Percentiles rank a stretch among this genome's conserved stretches.
Evolutionary conservation across 2,113 vertebrate genomes (phyloP).

Genomic region (Crypturellus undulatus): DNA sequence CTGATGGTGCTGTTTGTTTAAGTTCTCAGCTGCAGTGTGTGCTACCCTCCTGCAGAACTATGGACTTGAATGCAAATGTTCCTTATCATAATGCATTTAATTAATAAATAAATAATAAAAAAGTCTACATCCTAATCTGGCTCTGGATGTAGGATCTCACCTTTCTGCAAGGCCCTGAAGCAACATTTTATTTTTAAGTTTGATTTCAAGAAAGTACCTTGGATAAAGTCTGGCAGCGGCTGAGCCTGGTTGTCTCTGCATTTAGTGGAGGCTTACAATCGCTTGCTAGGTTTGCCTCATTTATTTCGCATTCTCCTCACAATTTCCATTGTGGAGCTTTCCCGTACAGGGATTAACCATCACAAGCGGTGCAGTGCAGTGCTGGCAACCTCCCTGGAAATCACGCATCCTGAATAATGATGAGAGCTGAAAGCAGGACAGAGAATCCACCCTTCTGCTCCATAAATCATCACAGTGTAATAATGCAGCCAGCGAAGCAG

Average conservation of each 20-base stretch:
- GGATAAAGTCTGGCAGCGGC: not conserved
- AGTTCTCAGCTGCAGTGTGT: not conserved
- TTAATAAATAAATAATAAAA: constrained; percentile 13
- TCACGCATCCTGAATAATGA: constrained; percentile 62
- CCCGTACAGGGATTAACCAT: not conserved
- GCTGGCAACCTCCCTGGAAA: constrained; percentile 61
- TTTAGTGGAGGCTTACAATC: not conserved
- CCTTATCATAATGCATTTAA: not conserved
- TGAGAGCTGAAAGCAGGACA: constrained; percentile 37
- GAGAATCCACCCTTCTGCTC: constrained; percentile 24
- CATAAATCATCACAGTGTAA: not conserved
- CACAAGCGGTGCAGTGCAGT: constrained; percentile 58
- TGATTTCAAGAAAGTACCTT: not conserved
- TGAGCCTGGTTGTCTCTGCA: not conserved
- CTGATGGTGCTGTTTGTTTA: constrained; percentile 72
- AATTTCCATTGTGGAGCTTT: constrained; percentile 53
- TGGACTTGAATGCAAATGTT: constrained; percentile 53
- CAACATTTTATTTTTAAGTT: constrained; percentile 7
- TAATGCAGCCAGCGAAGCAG: not conserved
- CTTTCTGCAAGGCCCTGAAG: not conserved
- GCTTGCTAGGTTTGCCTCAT: constrained; percentile 54
- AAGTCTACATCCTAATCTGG: not conserved
- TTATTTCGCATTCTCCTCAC: constrained; percentile 44
- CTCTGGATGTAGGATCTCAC: not conserved
- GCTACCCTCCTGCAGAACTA: not conserved